Evolutionary conservation across 2,113 vertebrate genomes (phyloP).

Genomic region (Phalacrocorax aristotelis): DNA sequence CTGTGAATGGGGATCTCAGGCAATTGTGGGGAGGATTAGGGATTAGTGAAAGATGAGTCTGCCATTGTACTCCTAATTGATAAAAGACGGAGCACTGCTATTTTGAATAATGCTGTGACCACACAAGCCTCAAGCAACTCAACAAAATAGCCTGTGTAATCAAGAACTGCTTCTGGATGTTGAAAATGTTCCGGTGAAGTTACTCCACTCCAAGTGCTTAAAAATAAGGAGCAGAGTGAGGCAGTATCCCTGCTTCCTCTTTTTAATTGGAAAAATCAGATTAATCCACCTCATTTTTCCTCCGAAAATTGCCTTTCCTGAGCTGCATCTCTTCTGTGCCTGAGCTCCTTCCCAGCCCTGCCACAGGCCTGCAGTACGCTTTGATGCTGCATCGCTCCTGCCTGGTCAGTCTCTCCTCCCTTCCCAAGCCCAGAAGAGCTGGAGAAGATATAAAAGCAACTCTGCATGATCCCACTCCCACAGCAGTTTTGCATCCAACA

Average conservation of each 20-base stretch:
- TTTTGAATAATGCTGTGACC: background rate
- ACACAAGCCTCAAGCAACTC: slow-evolving; percentile 5
- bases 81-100: background rate
- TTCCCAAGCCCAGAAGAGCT: background rate
- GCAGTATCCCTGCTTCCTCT: background rate
- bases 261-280: background rate
- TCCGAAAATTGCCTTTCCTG: background rate
- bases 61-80: background rate
- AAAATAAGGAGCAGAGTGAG: background rate
- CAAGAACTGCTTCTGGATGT: background rate
- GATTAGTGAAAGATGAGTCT: slow-evolving; percentile 29
- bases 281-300: background rate
- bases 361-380: background rate
- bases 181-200: background rate
- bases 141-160: background rate
- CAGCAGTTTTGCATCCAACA: background rate
- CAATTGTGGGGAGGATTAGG: background rate
- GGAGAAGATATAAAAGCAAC: slow-evolving; percentile 12
- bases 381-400: background rate
- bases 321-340: background rate
- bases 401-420: background rate
- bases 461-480: background rate
- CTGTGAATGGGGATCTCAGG: background rate
- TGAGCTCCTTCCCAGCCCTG: background rate
- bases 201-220: background rate